Evolutionary conservation across 37 sponge, comb jelly and placozoan species (phyloP).

Genomic region (Crambe crambe): DNA sequence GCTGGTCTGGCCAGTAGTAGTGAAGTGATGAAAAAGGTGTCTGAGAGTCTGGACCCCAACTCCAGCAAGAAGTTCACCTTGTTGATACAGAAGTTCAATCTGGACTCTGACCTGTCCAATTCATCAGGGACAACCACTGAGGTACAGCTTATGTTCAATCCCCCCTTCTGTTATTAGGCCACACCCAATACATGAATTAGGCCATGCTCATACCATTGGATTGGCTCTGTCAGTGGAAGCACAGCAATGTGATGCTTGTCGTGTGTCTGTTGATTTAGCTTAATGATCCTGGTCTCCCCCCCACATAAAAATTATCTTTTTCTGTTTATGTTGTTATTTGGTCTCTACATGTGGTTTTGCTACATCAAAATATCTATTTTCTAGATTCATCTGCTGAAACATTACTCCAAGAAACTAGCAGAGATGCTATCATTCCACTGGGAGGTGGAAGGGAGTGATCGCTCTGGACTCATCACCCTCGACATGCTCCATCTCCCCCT

Average conservation of each 20-base stretch:
- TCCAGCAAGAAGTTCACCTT: neutral
- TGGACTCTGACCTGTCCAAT: neutral
- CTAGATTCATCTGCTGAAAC: slow-evolving; percentile 30
- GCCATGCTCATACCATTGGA: no score
- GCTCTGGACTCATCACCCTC: slow-evolving; percentile 19
- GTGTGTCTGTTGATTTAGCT: no score
- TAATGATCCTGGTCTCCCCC: no score
- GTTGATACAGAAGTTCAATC: slow-evolving; percentile 15
- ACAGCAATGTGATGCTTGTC: no score
- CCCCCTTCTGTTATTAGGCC: neutral
- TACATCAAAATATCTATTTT: neutral
- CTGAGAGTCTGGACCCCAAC: slow-evolving; percentile 1
- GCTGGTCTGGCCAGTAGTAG: neutral
- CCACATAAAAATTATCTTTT: no score
- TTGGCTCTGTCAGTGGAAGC: no score
- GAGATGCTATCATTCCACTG: slow-evolving; percentile 29
- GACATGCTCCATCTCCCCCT: slow-evolving; percentile 23
- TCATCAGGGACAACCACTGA: neutral
- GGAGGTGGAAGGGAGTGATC: neutral
- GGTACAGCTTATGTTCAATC: neutral
- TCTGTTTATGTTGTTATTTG: no score
- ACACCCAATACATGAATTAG: no score
- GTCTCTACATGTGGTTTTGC: neutral
- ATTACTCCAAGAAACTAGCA: slow-evolving; percentile 40
- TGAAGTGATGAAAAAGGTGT: neutral